Evolutionary conservation across 2,797 vertebrate genomes (phyloP), one percentile per base, ranked within the genome.

Genomic region (Anguilla marmorata): DNA sequence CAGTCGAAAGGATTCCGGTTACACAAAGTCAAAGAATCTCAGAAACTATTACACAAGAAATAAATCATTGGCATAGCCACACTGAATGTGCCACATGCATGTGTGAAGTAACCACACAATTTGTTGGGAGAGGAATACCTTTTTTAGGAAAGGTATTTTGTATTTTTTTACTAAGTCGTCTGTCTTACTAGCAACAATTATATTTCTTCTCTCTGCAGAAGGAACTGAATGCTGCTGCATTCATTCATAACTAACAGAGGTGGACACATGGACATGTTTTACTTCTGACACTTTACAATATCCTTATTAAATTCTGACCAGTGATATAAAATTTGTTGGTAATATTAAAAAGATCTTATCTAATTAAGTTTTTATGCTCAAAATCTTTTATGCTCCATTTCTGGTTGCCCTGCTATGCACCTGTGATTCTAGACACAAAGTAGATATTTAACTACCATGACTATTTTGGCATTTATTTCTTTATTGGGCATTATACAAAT

Each of bases 171-270:
- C 0, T 9, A 11, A 52, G 50, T 52, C 2, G 12, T 11, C 14
- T 56, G 14, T 14, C 12, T 56, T 56, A 14, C 54, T 56, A 41
- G 52, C 52, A 87, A 0, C 1, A 58, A 0, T 12, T 87, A 89
- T 74, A 52, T 19, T 37, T 89, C 50, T 90, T 87, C 48, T 74
- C 90, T 92, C 86, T 87, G 87, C 87, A 74, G 69, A 52, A n/a
- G 14, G 69, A 27, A 41, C 37, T 41, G 37, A 41, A 41, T 33
- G n/a, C 69, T 33, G 2, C 9, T 30, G 30, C 14, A 12, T 33
- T 14, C 14, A 72, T n/a, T 11, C n/a, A 11, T 8, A 30, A 56
- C 54, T 27, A 72, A n/a, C 66, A 27, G 63, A 27, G 27, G n/a
- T 27, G 66, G 21, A 72, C 24, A 41, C 72, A 24, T 74, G 33